Evolutionary conservation across 2,797 vertebrate species (phyloP), one percentile per base, ranked within the genome.

Genomic region (Anguilla megastoma): DNA sequence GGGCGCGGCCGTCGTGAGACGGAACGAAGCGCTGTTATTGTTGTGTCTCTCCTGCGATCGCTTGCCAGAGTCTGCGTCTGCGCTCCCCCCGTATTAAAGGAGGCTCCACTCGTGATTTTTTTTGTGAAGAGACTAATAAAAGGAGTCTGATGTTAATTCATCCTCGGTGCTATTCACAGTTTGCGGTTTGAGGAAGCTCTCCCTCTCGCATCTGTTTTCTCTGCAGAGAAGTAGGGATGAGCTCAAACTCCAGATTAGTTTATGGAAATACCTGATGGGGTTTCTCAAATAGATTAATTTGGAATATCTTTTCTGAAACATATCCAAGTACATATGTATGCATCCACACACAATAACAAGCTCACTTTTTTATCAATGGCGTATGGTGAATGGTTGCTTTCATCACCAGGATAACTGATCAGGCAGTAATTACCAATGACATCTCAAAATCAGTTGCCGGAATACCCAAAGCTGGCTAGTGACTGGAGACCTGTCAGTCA

Each of bases 61-160:
- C 36, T 6, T 82, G 79, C 21, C 79, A 82, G 79, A n/a, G 41
- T 2, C 18, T n/a, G 41, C 79, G 0, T 76, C 33, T 41, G 30
- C 33, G 3, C 41, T 50, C 45, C 33, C 10, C 30, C 45, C 33
- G 2, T 50, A 21, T 82, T 50, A n/a, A 82, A 82, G 36, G 36
- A 41, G 33, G 74, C n/a, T 41, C 41, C 41, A 21, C 41, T 82
- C 10, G 45, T 48, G 79, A 48, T 41, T 80, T 45, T 2, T 45
- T 7, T 21, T 41, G 6, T 45, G 0, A 45, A 82, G 79, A 21
- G 33, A 24, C 74, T n/a, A 82, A 50, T 50, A 6, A 50, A 82
- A 82, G 48, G 41, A 48, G 45, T 50, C 41, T 82, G 79, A 48
- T n/a, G 79, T 9, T 82, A 82, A 82, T 50, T 48, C 79, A 80